phyloP scores from a whole-genome alignment of 92 coral and sea anemone genomes.

The Porites rus region DNA sequence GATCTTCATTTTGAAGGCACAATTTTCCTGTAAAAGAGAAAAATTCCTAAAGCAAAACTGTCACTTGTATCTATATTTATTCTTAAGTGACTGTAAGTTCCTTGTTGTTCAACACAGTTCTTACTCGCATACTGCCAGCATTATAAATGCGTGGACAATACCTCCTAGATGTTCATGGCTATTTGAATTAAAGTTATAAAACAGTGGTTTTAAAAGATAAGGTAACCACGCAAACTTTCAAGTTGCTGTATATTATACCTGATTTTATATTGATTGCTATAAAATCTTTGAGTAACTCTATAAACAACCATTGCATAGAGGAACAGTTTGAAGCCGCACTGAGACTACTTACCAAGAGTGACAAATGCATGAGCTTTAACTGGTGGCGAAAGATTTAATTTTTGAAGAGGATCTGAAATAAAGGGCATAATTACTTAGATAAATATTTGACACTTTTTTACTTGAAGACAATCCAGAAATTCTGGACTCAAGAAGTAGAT shows the following conservation, averaged over 20 bases:
- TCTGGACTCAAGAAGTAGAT: too few species aligned
- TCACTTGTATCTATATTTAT: background rate
- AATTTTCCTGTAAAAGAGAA: constrained; percentile 74
- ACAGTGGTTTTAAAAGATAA: too few species aligned
- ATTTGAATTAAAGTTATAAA: background rate
- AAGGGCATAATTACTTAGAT: background rate
- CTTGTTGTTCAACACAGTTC: too few species aligned
- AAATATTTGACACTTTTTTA: background rate
- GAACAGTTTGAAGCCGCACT: background rate
- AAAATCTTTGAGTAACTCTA: too few species aligned
- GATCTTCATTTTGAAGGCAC: constrained; percentile 94
- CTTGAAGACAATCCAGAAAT: too few species aligned
- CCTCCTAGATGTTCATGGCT: background rate
- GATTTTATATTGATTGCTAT: too few species aligned
- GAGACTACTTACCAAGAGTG: constrained; percentile 81
- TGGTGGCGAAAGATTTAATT: constrained; percentile 81
- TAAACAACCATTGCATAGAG: background rate
- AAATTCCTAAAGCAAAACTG: background rate
- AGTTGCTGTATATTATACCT: too few species aligned
- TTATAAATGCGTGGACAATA: too few species aligned
- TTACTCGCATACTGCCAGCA: too few species aligned
- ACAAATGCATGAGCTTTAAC: constrained; percentile 98
- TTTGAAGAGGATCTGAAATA: constrained; percentile 67
- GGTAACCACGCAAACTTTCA: too few species aligned
- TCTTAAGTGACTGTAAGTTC: too few species aligned